Conservation (phyloP, 2,113 vertebrate genomes). For the Gallinago jamesoni region DNA sequence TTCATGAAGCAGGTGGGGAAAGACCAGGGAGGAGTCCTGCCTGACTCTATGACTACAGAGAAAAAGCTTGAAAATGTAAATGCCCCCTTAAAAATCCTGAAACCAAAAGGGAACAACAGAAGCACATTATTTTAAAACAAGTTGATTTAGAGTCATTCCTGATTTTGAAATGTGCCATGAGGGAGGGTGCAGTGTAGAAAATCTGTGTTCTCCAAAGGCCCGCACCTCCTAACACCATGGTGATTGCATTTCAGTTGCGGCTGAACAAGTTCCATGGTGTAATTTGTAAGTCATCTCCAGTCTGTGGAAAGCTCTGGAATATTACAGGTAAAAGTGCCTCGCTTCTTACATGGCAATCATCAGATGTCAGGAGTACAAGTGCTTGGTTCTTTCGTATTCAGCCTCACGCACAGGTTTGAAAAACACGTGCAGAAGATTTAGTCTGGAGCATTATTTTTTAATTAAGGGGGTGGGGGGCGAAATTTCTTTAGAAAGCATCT, state of each 20-base stretch:
- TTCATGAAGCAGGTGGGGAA: rapidly evolving
- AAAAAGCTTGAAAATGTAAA: not conserved
- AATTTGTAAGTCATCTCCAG: conserved; percentile 56
- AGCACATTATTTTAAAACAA: not conserved
- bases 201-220: not conserved
- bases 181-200: not conserved
- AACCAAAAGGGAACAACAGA: not conserved
- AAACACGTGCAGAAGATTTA: not conserved
- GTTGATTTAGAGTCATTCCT: not conserved
- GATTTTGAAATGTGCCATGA: not conserved
- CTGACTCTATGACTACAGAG: not conserved
- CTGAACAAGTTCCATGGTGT: conserved; percentile 5
- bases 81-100: not conserved
- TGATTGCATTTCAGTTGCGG: not conserved
- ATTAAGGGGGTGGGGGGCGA: not conserved
- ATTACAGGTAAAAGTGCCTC: not conserved
- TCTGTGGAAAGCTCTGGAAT: conserved; percentile 8
- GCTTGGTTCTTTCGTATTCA: not conserved
- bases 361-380: conserved; percentile 21
- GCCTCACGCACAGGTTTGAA: not conserved
- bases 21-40: not conserved
- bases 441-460: not conserved
- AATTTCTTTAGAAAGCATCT: conserved; percentile 40
- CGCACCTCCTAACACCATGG: not conserved
- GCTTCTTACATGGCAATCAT: not conserved